Base-by-base conservation (phyloP, 2,113 vertebrate species). In the Microtus ochrogaster region DNA sequence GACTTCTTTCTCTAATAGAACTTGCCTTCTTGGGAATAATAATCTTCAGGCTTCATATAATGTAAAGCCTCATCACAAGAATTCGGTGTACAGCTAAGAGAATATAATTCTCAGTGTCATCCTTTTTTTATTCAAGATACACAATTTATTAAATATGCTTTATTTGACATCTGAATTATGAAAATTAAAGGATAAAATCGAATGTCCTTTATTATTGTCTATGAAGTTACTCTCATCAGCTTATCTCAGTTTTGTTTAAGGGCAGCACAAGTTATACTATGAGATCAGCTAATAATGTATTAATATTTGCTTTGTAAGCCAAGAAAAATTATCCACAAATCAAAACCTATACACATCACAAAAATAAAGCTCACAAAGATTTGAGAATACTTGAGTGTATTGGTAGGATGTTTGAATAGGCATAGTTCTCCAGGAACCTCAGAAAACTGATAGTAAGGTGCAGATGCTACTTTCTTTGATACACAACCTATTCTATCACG, bases 261-360 rank as follows among this genome's bases (percentile, higher is more conserved):
- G 95, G 94, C 92, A 93, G 86, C 74, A 47, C 19, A 47, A 83
- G 33, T 72, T 96, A 77, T 92, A 92, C 22, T 92, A 6, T 12
- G 70, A 65, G 55, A 96, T 97, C 96, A 72, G 63, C 97, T 98
- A 98, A 98, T 98, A 98, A 98, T 97, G 94, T 94, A 98, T 98
- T 97, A 92, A 63, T 94, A 91, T 97, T 94, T 97, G 49, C 73
- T 96, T 97, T 92, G 76, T 90, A 94, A 58, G n/a, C 36, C 70
- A 86, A 94, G 44, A n/a, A 39, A 68, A 81, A 97, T 97, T 90
- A 97, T 81, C 28, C 68, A 95, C 44, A 92, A 74, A 92, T 96
- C 96, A 96, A 96, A 97, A 95, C 63, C 90, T 26, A 94, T 85
- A 96, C 97, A 92, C 76, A 97, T 91, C 70, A 77, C 90, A 36